A percentile compares a stretch with the other conserved stretches of the same genome.
These are phyloP conservation scores for Scaptomyza reducta DNA, from an alignment of 2,888 invertebrate genomes.

Conservation along the genomic window DNA sequence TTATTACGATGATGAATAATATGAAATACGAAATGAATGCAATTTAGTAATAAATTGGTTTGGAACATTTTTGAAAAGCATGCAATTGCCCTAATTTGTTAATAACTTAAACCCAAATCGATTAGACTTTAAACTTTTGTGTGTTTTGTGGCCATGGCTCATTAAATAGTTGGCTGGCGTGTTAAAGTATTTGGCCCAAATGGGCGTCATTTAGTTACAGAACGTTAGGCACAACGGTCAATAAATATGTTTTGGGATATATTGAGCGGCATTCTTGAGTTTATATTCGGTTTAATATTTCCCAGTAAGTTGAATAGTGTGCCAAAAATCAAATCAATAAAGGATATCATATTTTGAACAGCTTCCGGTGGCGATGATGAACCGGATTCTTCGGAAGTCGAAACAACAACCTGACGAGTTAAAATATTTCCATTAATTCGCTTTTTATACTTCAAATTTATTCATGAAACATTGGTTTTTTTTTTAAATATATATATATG, in stretches of 20 bases:
- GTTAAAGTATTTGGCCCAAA: background rate
- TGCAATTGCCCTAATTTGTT: constrained; percentile 38
- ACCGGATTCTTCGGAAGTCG: constrained; percentile 80
- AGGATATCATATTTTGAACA: constrained; percentile 20
- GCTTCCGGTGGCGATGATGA: constrained; percentile 74
- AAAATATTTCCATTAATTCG: constrained; percentile 15
- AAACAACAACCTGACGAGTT: constrained; percentile 70
- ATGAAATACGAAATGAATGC: constrained; percentile 17
- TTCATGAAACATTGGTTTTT: constrained; percentile 34
- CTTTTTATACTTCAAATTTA: constrained; percentile 29
- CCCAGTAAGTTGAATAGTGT: constrained; percentile 61
- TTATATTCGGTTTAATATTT: constrained; percentile 70
- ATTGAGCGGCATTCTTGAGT: constrained; percentile 71
- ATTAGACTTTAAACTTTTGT: constrained; percentile 10
- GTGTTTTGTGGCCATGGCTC: constrained; percentile 58
- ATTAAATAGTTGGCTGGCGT: constrained; percentile 45
- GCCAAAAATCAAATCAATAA: background rate
- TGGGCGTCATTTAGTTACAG: constrained; percentile 47
- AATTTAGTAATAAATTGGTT: constrained; percentile 40
- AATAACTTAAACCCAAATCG: constrained; percentile 21
- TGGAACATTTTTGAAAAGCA: constrained; percentile 37
- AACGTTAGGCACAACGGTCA: constrained; percentile 49
- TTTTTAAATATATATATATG: constrained; percentile 31
- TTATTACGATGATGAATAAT: constrained; percentile 33
- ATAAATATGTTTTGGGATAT: constrained; percentile 74